Evolutionary conservation across 2,797 vertebrate species (phyloP).

Genomic region (Poecilia velifera): DNA sequence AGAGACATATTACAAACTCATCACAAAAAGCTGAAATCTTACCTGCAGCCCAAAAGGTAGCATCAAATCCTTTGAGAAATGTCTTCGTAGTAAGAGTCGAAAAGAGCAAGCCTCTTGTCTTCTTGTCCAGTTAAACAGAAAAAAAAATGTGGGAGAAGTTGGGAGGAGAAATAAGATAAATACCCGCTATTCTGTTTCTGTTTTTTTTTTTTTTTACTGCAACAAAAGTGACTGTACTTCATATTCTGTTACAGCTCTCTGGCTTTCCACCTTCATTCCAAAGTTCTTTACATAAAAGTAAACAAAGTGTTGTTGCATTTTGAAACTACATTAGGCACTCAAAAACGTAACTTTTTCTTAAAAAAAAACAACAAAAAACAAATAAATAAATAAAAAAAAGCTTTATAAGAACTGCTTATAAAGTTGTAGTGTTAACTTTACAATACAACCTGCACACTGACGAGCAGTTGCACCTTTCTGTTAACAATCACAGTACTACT

Average conservation of each 20-base stretch:
- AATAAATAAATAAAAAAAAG: background rate
- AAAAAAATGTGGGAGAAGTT: background rate
- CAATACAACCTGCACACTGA: background rate
- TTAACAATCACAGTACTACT: background rate
- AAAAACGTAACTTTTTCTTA: background rate
- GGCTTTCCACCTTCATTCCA: background rate
- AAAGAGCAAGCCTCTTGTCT: background rate
- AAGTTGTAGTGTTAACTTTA: background rate
- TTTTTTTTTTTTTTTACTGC: background rate
- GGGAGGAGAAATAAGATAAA: conserved; percentile 1
- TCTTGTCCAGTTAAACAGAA: background rate
- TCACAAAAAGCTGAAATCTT: background rate
- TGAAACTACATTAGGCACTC: background rate
- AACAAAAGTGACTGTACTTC: background rate
- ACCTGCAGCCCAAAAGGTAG: background rate
- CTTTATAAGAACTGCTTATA: background rate
- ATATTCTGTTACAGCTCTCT: background rate
- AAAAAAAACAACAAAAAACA: background rate
- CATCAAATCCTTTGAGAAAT: background rate
- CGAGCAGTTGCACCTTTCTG: background rate
- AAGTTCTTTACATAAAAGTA: background rate
- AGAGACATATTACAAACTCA: background rate
- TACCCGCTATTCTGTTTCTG: conserved; percentile 13
- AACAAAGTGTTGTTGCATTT: too few relatives aligned
- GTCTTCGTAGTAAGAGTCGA: background rate